A percentile compares a stretch with the other conserved stretches of the same genome.
Conservation (phyloP, 2,888 invertebrate species). For the Hirtodrosophila alboralis region DNA sequence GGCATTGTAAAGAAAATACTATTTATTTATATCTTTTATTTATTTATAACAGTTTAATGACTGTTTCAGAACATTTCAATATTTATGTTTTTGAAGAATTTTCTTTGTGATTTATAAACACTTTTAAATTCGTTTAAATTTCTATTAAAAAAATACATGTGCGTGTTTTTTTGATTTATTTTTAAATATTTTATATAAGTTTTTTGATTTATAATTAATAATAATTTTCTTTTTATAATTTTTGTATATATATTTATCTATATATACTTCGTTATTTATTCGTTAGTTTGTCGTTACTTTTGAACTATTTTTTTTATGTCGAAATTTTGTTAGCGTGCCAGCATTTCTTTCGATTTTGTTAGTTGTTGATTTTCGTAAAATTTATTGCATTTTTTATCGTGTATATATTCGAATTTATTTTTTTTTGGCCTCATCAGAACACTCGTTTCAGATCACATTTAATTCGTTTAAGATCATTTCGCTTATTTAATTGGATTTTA, state of each 20-base stretch:
- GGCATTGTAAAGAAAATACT: conserved; percentile 36
- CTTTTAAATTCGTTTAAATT: background rate
- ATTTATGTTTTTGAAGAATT: background rate
- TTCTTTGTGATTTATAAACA: conserved; percentile 5
- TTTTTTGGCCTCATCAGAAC: conserved; percentile 14
- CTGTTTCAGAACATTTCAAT: background rate
- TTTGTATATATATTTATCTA: background rate
- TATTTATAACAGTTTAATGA: conserved; percentile 9
- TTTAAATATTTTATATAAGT: conserved; percentile 1
- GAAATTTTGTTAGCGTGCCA: background rate
- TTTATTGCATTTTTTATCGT: conserved; percentile 14
- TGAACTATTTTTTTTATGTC: conserved; percentile 2
- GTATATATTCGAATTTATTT: conserved; percentile 25
- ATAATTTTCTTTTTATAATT: background rate
- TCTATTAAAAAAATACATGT: background rate
- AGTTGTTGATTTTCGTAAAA: conserved; percentile 16
- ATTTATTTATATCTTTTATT: background rate
- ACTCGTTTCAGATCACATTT: conserved; percentile 30
- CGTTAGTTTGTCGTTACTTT: conserved; percentile 37
- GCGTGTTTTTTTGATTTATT: background rate
- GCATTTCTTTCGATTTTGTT: conserved; percentile 23
- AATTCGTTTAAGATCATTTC: conserved; percentile 49
- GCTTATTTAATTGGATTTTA: conserved; percentile 32
- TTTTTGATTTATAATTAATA: background rate
- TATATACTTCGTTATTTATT: conserved; percentile 3